Conservation (phyloP, 64 coral and sea anemone species). For the Montipora sp. region DNA sequence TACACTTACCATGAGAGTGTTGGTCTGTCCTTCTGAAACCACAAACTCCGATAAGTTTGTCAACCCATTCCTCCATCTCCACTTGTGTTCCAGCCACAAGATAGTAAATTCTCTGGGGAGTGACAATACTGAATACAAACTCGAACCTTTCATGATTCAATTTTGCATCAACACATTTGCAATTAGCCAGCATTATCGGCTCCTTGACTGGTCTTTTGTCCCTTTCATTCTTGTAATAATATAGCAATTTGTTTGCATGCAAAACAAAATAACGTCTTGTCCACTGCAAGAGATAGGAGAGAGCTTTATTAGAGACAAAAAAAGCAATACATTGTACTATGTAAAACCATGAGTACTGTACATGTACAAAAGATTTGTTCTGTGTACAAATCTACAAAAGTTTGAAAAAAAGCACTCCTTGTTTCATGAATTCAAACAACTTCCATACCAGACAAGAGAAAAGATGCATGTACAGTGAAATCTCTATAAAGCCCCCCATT, state of each 20-base stretch:
- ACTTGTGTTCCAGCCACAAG: constrained; percentile 80
- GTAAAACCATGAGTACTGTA: neutral
- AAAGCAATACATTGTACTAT: neutral
- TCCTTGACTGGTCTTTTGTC: constrained; percentile 84
- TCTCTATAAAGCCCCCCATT: too few species aligned
- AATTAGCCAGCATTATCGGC: constrained; percentile 63
- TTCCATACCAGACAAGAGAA: too few species aligned
- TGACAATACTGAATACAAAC: constrained; percentile 89
- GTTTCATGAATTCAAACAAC: too few species aligned
- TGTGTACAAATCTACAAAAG: too few species aligned
- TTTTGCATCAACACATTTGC: constrained; percentile 78
- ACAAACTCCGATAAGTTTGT: constrained; percentile 81
- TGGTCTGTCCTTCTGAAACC: constrained; percentile 80
- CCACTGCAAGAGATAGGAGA: constrained; percentile 78
- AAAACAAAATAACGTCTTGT: constrained; percentile 92
- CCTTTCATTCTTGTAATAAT: constrained; percentile 84
- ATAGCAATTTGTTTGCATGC: constrained; percentile 68
- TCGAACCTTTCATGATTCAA: constrained; percentile 80
- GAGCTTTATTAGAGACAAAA: neutral
- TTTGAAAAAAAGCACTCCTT: too few species aligned
- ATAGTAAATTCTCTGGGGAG: constrained; percentile 75
- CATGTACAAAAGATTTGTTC: too few species aligned
- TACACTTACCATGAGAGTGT: constrained; percentile 26
- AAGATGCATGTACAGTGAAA: too few species aligned
- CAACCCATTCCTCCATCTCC: constrained; percentile 90